A percentile compares a stretch with the other conserved stretches of the same genome.
phyloP scores from a whole-genome alignment of 2,113 vertebrate genomes.

The Scophthalmus maximus region DNA sequence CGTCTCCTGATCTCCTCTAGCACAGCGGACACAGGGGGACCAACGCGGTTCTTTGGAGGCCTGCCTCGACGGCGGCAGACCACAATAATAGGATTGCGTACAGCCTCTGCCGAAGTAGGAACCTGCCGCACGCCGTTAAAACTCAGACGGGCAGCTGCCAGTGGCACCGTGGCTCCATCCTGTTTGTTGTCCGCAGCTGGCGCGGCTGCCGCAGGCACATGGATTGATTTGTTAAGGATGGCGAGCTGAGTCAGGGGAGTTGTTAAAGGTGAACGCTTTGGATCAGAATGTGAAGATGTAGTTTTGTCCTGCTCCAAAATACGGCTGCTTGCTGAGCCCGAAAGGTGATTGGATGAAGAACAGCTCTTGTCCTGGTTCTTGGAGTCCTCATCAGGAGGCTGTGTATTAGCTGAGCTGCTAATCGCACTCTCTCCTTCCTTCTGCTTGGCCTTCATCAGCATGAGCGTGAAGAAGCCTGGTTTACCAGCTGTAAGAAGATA shows the following conservation, averaged over 20 bases:
- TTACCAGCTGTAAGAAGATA: constrained; percentile 36
- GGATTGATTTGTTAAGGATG: constrained; percentile 24
- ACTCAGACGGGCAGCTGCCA: accelerated
- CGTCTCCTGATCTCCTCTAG: not conserved
- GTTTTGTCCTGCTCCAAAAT: not conserved
- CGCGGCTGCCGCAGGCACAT: not conserved
- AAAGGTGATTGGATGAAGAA: not conserved
- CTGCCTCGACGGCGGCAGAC: constrained; percentile 19
- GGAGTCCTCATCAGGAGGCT: not conserved
- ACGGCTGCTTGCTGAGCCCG: accelerated
- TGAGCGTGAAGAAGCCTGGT: constrained; percentile 53
- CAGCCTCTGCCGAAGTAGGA: too few species aligned
- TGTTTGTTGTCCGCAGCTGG: not conserved
- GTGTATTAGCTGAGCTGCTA: not conserved
- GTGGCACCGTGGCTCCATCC: not conserved
- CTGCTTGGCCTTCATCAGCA: constrained; percentile 24
- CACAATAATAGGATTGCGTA: too few species aligned
- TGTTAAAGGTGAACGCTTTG: not conserved
- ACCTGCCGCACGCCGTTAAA: too few species aligned
- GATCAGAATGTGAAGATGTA: not conserved
- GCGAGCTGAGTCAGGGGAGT: not conserved
- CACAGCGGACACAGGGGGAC: not conserved
- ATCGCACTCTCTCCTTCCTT: not conserved
- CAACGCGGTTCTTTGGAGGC: constrained; percentile 9
- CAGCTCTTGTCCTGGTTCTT: not conserved